A percentile compares a stretch with the other conserved stretches of the same genome.
These are phyloP conservation scores for Tuta absoluta DNA, from an alignment of 2,888 invertebrate genomes.

Conservation along the genomic window DNA sequence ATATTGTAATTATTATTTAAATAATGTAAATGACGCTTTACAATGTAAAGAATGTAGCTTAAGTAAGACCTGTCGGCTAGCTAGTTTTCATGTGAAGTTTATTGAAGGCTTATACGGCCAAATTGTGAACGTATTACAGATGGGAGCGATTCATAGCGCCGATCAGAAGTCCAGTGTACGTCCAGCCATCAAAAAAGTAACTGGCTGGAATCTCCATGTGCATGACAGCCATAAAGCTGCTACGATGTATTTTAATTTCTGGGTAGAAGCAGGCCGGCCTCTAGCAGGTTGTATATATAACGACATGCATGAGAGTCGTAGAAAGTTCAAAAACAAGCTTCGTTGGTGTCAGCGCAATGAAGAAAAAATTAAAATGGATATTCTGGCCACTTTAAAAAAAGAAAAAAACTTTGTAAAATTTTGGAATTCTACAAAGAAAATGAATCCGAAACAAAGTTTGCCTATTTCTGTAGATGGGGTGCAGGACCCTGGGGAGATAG, in stretches of 20 bases:
- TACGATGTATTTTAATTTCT: slow-evolving; percentile 14
- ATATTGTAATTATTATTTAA: slow-evolving; percentile 12
- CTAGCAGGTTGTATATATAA: slow-evolving; percentile 29
- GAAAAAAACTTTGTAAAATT: slow-evolving; percentile 25
- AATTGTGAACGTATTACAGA: background rate
- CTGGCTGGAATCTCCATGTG: slow-evolving; percentile 28
- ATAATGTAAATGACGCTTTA: background rate
- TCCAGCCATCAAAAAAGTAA: background rate
- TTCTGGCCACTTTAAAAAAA: slow-evolving; percentile 19
- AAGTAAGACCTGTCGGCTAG: background rate
- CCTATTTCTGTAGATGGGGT: slow-evolving; percentile 33
- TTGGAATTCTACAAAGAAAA: slow-evolving; percentile 24
- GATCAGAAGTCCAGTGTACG: background rate
- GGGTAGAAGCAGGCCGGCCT: slow-evolving; percentile 22
- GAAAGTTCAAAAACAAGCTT: slow-evolving; percentile 27
- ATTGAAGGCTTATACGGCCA: background rate
- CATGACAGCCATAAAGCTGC: slow-evolving; percentile 17
- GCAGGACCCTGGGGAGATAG: slow-evolving; percentile 10
- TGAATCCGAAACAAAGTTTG: slow-evolving; percentile 25
- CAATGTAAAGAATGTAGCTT: background rate
- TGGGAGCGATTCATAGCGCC: background rate
- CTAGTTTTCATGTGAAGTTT: background rate
- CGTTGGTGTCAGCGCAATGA: slow-evolving; percentile 27
- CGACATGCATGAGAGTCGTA: slow-evolving; percentile 24
- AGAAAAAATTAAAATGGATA: slow-evolving; percentile 27